Evolutionary conservation across 2,888 invertebrate genomes (phyloP).

Genomic region (Octonoba sinensis): DNA sequence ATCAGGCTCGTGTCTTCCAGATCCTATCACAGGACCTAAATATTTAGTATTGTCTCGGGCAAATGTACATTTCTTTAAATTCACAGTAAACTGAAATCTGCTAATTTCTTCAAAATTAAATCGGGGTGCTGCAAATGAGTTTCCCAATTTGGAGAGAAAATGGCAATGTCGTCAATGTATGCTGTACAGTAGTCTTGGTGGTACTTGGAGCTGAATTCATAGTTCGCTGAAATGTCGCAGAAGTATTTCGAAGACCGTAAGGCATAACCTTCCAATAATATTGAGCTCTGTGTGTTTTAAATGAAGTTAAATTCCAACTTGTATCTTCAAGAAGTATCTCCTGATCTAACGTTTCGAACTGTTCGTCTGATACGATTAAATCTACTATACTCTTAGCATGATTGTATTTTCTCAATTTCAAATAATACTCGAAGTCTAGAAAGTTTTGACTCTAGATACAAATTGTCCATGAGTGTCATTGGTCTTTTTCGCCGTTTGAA

Average conservation of each 20-base stretch:
- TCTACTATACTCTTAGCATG: too few relatives aligned
- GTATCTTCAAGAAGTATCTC: neutral
- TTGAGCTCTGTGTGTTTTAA: neutral
- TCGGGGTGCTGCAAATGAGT: neutral
- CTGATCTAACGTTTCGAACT: too few relatives aligned
- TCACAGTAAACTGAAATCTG: neutral
- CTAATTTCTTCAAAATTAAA: neutral
- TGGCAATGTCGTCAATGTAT: neutral
- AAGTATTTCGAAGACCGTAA: neutral
- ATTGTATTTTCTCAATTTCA: too few relatives aligned
- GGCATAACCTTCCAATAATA: conserved; percentile 6
- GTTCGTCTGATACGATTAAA: too few relatives aligned
- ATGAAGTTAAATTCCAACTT: neutral
- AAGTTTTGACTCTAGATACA: too few relatives aligned
- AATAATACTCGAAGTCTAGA: too few relatives aligned
- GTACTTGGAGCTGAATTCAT: neutral
- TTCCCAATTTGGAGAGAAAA: neutral
- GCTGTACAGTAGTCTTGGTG: neutral
- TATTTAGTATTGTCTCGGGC: neutral
- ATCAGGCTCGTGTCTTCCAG: conserved; percentile 10
- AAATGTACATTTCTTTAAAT: neutral
- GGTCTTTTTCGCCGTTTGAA: too few relatives aligned
- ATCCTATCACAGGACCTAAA: neutral
- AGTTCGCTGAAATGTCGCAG: conserved; percentile 6
- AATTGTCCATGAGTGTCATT: too few relatives aligned